Percentiles rank a stretch among this genome's conserved stretches.
Conservation (phyloP, 1,140 invertebrate species). For the Wiebesia pumilae region DNA sequence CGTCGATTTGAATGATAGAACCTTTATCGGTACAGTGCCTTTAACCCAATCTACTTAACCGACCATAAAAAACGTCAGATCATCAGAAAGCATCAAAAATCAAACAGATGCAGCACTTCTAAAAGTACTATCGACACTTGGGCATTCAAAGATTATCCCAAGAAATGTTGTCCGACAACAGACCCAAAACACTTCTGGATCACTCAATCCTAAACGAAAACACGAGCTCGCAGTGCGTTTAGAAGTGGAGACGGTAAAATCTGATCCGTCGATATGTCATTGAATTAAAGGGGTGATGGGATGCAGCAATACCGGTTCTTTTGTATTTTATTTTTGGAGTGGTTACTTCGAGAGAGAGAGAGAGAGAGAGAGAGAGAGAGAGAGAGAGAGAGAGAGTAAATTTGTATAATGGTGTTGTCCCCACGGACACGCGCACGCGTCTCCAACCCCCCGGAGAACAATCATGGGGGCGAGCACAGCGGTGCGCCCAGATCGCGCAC, state of each 20-base stretch:
- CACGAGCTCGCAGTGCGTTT: neutral
- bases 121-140: neutral
- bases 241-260: neutral
- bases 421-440: slow-evolving; percentile 50
- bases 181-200: neutral
- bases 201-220: neutral
- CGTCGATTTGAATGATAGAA: too few species aligned
- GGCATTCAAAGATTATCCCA: neutral
- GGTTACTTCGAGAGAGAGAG: neutral
- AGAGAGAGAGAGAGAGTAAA: slow-evolving; percentile 55
- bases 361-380: neutral
- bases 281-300: neutral
- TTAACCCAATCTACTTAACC: neutral
- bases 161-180: neutral
- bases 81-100: too few species aligned
- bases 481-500: neutral
- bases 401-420: slow-evolving; percentile 61
- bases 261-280: slow-evolving; percentile 40
- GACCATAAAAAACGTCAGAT: too few species aligned
- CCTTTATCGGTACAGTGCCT: neutral
- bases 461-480: neutral
- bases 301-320: neutral
- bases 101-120: neutral
- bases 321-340: slow-evolving; percentile 4
- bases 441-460: slow-evolving; percentile 44